phyloP scores from a whole-genome alignment of 2,888 invertebrate genomes.

The Meiosimyza decipiens region DNA sequence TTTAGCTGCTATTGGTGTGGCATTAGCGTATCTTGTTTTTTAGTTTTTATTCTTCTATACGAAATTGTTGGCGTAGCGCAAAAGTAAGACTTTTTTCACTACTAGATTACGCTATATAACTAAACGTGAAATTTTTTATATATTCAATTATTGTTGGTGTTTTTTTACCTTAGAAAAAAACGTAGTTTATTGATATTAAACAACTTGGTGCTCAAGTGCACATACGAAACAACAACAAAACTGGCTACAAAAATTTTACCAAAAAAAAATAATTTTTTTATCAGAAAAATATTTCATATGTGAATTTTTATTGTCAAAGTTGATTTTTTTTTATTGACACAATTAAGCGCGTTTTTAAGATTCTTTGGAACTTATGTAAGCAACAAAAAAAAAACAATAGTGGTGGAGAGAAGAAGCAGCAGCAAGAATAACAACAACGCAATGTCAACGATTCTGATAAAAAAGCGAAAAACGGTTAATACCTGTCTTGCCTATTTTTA shows the following conservation, averaged over 20 bases:
- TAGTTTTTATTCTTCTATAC: slow-evolving; percentile 19
- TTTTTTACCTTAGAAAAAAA: no score
- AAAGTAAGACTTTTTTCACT: slow-evolving; percentile 20
- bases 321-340: slow-evolving; percentile 12
- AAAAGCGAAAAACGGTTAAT: slow-evolving; percentile 27
- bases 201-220: not conserved
- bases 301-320: slow-evolving; percentile 24
- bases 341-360: slow-evolving; percentile 21
- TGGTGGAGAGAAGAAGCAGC: not conserved
- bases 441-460: slow-evolving; percentile 8
- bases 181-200: not conserved
- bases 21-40: slow-evolving; percentile 25
- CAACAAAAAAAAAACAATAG: slow-evolving; percentile 11
- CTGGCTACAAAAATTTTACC: not conserved
- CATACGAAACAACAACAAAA: not conserved
- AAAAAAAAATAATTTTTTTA: not conserved
- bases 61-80: slow-evolving; percentile 8
- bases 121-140: no score
- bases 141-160: no score
- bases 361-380: slow-evolving; percentile 33
- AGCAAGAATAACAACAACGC: not conserved
- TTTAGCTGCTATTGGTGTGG: slow-evolving; percentile 22
- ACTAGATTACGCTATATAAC: no score
- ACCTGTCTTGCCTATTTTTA: slow-evolving; percentile 23
- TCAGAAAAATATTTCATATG: slow-evolving; percentile 12